Evolutionary conservation across 1,140 invertebrate genomes (phyloP).

Genomic region (Marisa cornuarietis): DNA sequence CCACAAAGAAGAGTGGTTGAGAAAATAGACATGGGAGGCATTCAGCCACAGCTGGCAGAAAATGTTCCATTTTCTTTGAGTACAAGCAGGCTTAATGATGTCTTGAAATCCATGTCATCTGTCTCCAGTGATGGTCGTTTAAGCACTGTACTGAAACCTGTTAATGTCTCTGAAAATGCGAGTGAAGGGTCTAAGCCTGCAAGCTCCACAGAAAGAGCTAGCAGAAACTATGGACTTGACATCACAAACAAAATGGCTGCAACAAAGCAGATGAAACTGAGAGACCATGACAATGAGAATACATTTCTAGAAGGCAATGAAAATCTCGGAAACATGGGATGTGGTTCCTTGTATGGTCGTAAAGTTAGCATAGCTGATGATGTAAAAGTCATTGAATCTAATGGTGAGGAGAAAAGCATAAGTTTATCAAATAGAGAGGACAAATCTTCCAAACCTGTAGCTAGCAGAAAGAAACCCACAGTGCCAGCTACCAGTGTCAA

Average conservation of each 20-base stretch:
- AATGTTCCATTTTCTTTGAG: neutral
- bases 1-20: conserved; percentile 8
- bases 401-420: conserved; percentile 11
- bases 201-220: neutral
- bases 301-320: conserved; percentile 2
- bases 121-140: neutral
- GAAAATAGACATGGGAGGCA: conserved; percentile 16
- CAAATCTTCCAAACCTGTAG: neutral
- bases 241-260: neutral
- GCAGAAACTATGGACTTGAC: neutral
- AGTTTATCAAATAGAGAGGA: neutral
- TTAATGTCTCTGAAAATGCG: neutral
- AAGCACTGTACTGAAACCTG: neutral
- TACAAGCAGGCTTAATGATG: neutral
- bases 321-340: conserved; percentile 1
- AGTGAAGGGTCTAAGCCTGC: neutral
- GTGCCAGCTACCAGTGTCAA: conserved; percentile 2
- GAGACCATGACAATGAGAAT: neutral
- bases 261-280: neutral
- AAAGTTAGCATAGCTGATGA: conserved; percentile 12
- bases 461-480: neutral
- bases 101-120: neutral
- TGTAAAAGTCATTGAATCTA: conserved; percentile 19
- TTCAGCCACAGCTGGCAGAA: neutral
- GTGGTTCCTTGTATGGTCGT: neutral